phyloP scores from a whole-genome alignment of 2,113 vertebrate genomes.

The Hepsetus odoe region DNA sequence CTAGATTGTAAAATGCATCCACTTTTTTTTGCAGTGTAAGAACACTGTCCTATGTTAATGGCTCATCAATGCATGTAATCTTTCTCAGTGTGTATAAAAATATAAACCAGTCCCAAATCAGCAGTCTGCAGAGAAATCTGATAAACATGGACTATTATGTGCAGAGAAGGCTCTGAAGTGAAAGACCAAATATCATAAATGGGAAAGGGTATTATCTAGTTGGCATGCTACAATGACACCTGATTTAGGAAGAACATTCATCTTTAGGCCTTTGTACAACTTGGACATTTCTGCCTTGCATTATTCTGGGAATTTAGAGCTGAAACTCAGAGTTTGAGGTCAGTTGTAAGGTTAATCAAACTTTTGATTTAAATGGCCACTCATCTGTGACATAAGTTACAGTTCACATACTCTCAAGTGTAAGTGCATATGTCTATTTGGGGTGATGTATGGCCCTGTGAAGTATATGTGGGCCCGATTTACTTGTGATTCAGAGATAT shows the following conservation, averaged over 20 bases:
- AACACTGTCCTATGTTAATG: too few relatives aligned
- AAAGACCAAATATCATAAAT: too few relatives aligned
- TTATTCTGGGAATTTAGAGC: background rate
- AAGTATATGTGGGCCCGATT: background rate
- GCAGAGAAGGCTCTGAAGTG: background rate
- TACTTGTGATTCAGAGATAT: constrained; percentile 1
- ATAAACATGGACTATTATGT: background rate
- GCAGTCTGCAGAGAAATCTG: background rate
- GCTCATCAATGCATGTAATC: background rate
- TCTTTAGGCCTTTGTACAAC: background rate
- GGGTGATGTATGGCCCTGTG: background rate
- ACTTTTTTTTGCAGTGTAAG: too few relatives aligned
- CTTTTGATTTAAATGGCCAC: constrained; percentile 14
- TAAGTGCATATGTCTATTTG: constrained; percentile 5
- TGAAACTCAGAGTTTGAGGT: background rate
- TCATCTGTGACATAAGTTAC: constrained; percentile 6
- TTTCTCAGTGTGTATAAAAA: background rate
- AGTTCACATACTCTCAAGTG: background rate
- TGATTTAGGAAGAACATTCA: background rate
- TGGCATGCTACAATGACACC: background rate
- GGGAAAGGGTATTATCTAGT: background rate
- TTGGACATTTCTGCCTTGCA: background rate
- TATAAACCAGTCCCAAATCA: background rate
- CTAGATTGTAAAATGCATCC: too few relatives aligned
- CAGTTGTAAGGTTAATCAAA: background rate